A percentile compares a stretch with the other conserved stretches of the same genome.
phyloP scores from a whole-genome alignment of 1,140 invertebrate genomes.

The Caenorhabditis latens region DNA sequence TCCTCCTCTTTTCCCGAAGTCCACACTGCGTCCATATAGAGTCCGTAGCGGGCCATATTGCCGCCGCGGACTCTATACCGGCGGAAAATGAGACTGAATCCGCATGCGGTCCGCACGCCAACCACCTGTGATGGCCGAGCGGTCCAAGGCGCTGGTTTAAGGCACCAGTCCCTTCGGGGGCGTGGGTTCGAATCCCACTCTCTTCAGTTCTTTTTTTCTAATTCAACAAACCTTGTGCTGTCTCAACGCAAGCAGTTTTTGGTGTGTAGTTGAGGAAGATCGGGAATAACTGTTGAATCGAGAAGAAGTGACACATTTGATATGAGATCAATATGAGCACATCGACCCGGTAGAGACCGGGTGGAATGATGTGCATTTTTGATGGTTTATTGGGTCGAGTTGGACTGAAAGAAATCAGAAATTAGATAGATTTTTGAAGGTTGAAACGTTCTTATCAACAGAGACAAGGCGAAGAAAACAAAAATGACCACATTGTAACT shows the following conservation, averaged over 20 bases:
- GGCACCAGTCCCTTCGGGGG: slow-evolving; percentile 25
- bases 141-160: slow-evolving; percentile 40
- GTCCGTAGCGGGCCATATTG: too few relatives aligned
- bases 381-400: neutral
- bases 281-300: slow-evolving; percentile 59
- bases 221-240: neutral
- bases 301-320: slow-evolving; percentile 66
- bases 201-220: neutral
- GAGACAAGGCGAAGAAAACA: neutral
- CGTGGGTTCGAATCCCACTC: slow-evolving; percentile 21
- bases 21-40: too few relatives aligned
- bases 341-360: slow-evolving; percentile 60
- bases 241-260: slow-evolving; percentile 49
- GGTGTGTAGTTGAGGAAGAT: slow-evolving; percentile 64
- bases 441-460: too few relatives aligned
- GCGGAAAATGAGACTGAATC: too few relatives aligned
- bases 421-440: neutral
- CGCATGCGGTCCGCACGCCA: too few relatives aligned
- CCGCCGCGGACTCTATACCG: too few relatives aligned
- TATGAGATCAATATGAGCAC: slow-evolving; percentile 59
- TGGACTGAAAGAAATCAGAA: neutral
- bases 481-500: neutral
- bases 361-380: slow-evolving; percentile 53
- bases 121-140: slow-evolving; percentile 41
- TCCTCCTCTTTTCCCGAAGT: too few relatives aligned